Base-by-base conservation (phyloP, 2,888 invertebrate genomes). In the Sceliomorpha sp. region DNA sequence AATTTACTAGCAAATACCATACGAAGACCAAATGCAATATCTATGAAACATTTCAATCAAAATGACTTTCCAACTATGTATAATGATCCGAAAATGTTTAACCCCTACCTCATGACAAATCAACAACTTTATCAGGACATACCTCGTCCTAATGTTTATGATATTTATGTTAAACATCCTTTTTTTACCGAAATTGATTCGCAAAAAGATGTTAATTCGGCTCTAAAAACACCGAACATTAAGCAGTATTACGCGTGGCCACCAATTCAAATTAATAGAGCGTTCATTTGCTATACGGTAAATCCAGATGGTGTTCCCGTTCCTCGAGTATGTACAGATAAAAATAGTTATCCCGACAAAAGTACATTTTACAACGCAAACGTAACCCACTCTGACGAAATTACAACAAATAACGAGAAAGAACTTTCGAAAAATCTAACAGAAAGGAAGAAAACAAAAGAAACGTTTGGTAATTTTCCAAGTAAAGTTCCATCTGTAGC, bases 231-330 rank as follows among this genome's bases (percentile, higher is more conserved):
- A n/a, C n/a, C n/a, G n/a, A n/a, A n/a, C n/a, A n/a, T n/a, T n/a
- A n/a, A n/a, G n/a, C n/a, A 31, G 9, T 10, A 10, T 31, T 31
- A 31, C 9, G 6, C 9, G 1, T 31, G 31, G 31, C 10, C 10
- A 1, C 31, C 31, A 1, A 31, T 31, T 1, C n/a, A 31, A 10
- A 9, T 31, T 10, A 39, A 32, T 20, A 64, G 37, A 13, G 6
- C 31, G 20, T 13, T 51, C 2, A 1, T 50, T 12, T 64, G 64
- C 12, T 51, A 58, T 24, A 51, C 20, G 8, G 9, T 45, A 4
- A 31, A 45, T 10, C 14, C 32, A 3, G 45, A 58, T 17, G 51
- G 56, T 14, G 24, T 63, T 12, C 5, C 29, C n/a, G 36, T 31
- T n/a, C n/a, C 32, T 5, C 15, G 37, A 4, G 50, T 10, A 17